A percentile compares a stretch with the other conserved stretches of the same genome.
phyloP scores from a whole-genome alignment of 2,797 vertebrate species.

The Anableps anableps region DNA sequence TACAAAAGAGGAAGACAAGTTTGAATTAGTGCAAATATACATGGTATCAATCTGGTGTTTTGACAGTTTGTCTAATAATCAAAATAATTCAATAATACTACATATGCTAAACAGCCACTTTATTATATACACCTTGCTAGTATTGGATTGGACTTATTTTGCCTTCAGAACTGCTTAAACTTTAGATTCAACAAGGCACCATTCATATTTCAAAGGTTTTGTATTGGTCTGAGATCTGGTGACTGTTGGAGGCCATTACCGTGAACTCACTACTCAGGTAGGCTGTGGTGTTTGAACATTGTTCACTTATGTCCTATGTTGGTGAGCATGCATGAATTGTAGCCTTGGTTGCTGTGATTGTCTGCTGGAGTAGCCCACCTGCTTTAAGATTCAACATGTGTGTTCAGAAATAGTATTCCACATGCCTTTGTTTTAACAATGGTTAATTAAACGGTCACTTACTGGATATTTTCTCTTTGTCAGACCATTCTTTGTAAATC shows the following conservation, averaged over 20 bases:
- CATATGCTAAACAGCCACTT: neutral
- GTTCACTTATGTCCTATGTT: no score
- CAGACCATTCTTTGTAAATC: neutral
- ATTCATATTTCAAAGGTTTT: neutral
- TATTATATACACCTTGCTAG: neutral
- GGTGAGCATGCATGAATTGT: no score
- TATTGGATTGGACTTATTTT: neutral
- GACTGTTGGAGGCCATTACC: neutral
- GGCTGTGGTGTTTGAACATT: neutral
- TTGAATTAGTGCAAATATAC: no score
- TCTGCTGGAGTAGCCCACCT: neutral
- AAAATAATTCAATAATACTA: neutral
- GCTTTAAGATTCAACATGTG: neutral
- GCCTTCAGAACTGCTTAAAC: neutral
- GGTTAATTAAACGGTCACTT: neutral
- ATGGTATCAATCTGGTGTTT: no score
- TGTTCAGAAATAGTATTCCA: neutral
- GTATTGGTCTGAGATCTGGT: neutral
- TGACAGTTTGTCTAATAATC: neutral
- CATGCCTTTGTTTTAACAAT: neutral
- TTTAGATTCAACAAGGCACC: neutral
- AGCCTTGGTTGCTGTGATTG: neutral
- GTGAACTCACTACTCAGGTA: no score
- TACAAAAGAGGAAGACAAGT: no score
- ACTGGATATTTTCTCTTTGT: neutral